Percentiles rank a stretch among this genome's conserved stretches.
Evolutionary conservation across 2,113 vertebrate genomes (phyloP).

Genomic region (Rhinopithecus roxellana): DNA sequence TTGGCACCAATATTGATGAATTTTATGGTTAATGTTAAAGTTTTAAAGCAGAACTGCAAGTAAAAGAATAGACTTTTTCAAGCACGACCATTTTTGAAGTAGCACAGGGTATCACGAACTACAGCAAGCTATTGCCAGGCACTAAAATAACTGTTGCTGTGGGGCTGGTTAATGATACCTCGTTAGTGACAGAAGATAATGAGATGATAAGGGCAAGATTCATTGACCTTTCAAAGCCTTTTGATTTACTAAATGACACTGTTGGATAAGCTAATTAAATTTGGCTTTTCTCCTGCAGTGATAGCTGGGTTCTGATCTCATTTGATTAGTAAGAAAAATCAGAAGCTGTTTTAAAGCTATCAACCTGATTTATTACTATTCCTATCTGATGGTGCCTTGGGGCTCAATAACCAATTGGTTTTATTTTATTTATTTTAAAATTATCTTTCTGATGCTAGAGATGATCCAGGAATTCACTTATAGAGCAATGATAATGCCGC

Average conservation of each 20-base stretch:
- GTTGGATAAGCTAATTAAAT: constrained; percentile 87
- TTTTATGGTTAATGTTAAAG: not conserved
- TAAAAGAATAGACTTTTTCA: not conserved
- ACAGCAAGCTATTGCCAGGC: constrained; percentile 18
- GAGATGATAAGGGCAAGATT: constrained; percentile 85
- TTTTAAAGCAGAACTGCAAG: not conserved
- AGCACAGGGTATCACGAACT: constrained; percentile 34
- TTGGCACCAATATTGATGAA: not conserved
- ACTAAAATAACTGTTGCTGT: constrained; percentile 66
- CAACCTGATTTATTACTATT: constrained; percentile 81
- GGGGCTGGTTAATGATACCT: constrained; percentile 81
- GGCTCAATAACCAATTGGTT: constrained; percentile 80
- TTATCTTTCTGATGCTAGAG: constrained; percentile 76
- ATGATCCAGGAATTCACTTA: constrained; percentile 77
- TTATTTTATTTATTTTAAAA: constrained; percentile 80
- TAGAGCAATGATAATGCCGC: constrained; percentile 59
- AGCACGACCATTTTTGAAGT: constrained; percentile 47
- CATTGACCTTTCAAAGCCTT: constrained; percentile 85
- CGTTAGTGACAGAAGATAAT: constrained; percentile 84
- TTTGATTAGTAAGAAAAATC: constrained; percentile 83
- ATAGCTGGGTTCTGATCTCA: constrained; percentile 81
- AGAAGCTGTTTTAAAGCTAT: constrained; percentile 74
- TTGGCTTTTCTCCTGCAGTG: constrained; percentile 81
- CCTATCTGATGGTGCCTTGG: constrained; percentile 77
- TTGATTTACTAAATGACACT: constrained; percentile 86